Conservation (phyloP, 1,140 invertebrate genomes). For the Amphibalanus amphitrite region DNA sequence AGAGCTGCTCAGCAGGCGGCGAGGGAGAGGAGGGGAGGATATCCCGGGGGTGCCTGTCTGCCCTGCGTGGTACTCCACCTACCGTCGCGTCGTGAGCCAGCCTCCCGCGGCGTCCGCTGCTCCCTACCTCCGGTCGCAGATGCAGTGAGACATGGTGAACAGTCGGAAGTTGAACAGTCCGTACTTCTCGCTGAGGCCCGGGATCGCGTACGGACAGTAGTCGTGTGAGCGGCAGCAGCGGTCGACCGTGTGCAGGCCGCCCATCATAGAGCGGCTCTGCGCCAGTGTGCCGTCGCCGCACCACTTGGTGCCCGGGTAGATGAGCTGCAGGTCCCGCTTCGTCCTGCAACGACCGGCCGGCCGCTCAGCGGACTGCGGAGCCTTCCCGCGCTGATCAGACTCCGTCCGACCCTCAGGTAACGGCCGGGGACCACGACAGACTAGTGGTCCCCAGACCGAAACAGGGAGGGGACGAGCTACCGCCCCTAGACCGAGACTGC, state of each 20-base stretch:
- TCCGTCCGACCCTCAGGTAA: no score
- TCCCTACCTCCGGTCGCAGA: constrained; percentile 60
- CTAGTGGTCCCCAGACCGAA: no score
- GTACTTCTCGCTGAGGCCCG: constrained; percentile 40
- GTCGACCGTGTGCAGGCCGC: constrained; percentile 42
- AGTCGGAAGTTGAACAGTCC: constrained; percentile 59
- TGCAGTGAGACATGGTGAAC: constrained; percentile 68
- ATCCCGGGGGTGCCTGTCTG: background rate
- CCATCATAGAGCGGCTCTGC: constrained; percentile 36
- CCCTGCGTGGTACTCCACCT: background rate
- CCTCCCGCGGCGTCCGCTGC: no score
- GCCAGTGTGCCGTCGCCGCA: constrained; percentile 31
- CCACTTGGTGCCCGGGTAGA: constrained; percentile 33
- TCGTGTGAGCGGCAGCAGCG: constrained; percentile 58
- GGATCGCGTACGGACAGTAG: constrained; percentile 48
- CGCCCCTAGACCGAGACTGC: no score
- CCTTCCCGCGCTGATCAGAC: background rate
- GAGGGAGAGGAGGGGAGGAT: background rate
- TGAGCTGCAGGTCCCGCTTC: constrained; percentile 14
- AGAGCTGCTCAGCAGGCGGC: background rate
- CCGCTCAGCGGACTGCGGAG: background rate
- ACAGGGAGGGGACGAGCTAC: no score
- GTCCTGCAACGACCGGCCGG: background rate
- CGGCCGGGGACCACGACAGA: no score
- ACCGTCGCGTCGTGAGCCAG: background rate